These are phyloP conservation scores for Zele albiditarsus DNA, from an alignment of 2,888 invertebrate genomes.

Conservation along the genomic window DNA sequence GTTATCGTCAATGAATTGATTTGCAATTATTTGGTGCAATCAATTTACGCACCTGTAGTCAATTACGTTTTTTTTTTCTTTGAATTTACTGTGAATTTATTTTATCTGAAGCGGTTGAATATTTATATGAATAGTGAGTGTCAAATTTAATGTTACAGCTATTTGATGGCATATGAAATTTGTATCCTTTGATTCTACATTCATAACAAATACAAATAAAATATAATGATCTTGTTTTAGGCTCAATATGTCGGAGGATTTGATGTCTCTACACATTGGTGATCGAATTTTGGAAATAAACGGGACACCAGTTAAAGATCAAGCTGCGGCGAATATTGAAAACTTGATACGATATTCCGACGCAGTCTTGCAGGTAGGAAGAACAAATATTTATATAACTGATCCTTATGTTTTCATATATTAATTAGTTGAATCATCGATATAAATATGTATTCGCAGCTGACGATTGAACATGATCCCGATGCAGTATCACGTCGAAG, in stretches of 20 bases:
- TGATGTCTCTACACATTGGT: slow-evolving; percentile 91
- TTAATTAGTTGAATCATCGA: slow-evolving; percentile 14
- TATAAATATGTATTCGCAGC: slow-evolving; percentile 71
- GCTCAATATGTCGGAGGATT: slow-evolving; percentile 86
- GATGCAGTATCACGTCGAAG: slow-evolving; percentile 79
- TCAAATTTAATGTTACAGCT: slow-evolving; percentile 6
- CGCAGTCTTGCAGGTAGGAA: slow-evolving; percentile 81
- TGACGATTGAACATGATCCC: slow-evolving; percentile 93
- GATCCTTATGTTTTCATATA: slow-evolving; percentile 2
- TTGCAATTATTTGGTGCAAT: slow-evolving; percentile 13
- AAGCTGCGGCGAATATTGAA: slow-evolving; percentile 86
- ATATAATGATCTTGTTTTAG: slow-evolving; percentile 73
- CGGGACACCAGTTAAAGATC: slow-evolving; percentile 88
- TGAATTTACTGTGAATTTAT: background rate
- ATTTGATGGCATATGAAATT: background rate
- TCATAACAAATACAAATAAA: background rate
- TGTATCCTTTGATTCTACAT: background rate
- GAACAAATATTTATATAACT: slow-evolving; percentile 12
- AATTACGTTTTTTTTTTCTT: background rate
- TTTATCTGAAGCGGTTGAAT: background rate
- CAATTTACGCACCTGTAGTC: background rate
- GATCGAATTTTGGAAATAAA: slow-evolving; percentile 95
- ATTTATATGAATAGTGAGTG: background rate
- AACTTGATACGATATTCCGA: slow-evolving; percentile 82
- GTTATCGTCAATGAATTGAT: slow-evolving; percentile 22